Percentiles rank a stretch among this genome's conserved stretches.
Conservation (phyloP, 2,888 invertebrate genomes). For the Acleris laterana region DNA sequence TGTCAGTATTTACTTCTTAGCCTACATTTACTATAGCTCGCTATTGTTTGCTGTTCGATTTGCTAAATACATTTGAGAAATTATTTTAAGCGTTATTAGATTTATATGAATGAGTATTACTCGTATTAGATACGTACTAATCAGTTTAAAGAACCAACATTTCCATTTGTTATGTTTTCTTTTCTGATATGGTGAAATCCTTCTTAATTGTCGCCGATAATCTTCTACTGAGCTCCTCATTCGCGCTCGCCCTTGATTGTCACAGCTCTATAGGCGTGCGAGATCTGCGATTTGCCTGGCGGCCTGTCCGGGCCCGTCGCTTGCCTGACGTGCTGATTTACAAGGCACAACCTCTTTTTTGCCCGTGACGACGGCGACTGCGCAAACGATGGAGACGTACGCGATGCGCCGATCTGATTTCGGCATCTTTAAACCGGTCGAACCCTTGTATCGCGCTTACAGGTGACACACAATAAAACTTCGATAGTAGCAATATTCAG, state of each 20-base stretch:
- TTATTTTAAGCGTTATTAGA: no score
- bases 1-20: no score
- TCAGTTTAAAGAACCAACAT: no score
- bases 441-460: constrained; percentile 39
- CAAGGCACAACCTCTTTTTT: constrained; percentile 71
- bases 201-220: no score
- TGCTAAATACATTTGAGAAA: no score
- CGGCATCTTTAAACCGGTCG: constrained; percentile 71
- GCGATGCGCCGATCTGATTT: constrained; percentile 69
- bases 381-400: constrained; percentile 73
- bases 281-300: constrained; percentile 62
- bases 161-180: no score
- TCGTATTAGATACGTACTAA: no score
- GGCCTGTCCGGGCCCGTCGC: constrained; percentile 43
- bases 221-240: not conserved
- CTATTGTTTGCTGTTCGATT: no score
- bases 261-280: constrained; percentile 52
- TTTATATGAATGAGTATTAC: no score
- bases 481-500: constrained; percentile 10
- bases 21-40: no score
- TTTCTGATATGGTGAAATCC: no score
- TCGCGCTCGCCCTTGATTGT: constrained; percentile 42
- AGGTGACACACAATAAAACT: constrained; percentile 41
- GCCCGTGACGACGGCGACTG: constrained; percentile 51
- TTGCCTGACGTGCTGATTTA: constrained; percentile 71